These are phyloP conservation scores for Drosophila testacea DNA, from an alignment of 2,888 invertebrate species.

Conservation along the genomic window DNA sequence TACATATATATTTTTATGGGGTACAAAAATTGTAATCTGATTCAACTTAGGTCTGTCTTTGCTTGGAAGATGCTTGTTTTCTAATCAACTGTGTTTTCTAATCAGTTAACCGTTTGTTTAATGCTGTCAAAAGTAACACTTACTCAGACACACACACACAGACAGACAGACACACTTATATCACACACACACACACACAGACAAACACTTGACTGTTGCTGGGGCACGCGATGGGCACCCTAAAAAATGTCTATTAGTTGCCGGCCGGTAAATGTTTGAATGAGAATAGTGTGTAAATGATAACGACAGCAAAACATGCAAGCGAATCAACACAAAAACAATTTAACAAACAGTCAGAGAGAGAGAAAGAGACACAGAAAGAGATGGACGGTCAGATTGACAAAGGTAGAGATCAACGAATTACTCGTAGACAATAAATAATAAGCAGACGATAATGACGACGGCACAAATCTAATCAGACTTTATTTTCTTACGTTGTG, in stretches of 20 bases:
- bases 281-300: conserved; percentile 60
- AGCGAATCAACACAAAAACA: conserved; percentile 61
- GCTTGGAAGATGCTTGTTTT: conserved; percentile 35
- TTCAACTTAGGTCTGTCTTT: background rate
- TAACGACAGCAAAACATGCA: conserved; percentile 72
- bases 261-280: conserved; percentile 72
- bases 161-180: conserved; percentile 9
- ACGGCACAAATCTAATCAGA: conserved; percentile 61
- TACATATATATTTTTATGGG: background rate
- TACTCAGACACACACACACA: conserved; percentile 30
- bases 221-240: conserved; percentile 58
- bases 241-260: conserved; percentile 39
- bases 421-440: conserved; percentile 63
- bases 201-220: conserved; percentile 45
- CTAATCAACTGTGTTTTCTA: conserved; percentile 52
- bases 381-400: conserved; percentile 11
- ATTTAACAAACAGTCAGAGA: conserved; percentile 18
- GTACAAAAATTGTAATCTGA: background rate
- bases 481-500: conserved; percentile 20
- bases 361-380: conserved; percentile 5
- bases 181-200: conserved; percentile 3
- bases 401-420: conserved; percentile 25
- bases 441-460: conserved; percentile 53
- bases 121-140: conserved; percentile 73
- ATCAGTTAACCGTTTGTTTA: conserved; percentile 64